Evolutionary conservation across 2,888 invertebrate species (phyloP).

Genomic region (Pseudeuparius sepicola): DNA sequence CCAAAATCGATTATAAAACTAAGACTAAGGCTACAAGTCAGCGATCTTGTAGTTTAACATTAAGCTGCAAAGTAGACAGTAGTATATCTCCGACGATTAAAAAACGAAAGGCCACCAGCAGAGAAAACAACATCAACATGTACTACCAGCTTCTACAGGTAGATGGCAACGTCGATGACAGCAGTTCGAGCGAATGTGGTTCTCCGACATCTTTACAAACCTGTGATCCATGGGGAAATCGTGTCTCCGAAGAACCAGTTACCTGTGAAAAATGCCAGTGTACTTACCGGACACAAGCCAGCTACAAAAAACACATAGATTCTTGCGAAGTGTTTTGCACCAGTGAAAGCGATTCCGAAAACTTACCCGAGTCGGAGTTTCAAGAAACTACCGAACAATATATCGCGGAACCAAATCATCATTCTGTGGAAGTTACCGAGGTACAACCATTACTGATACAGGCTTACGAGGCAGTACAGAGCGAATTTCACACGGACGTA

Average conservation of each 20-base stretch:
- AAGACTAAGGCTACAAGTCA: slow-evolving; percentile 41
- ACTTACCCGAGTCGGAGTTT: slow-evolving; percentile 21
- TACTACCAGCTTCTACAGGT: slow-evolving; percentile 45
- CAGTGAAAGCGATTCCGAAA: slow-evolving; percentile 73
- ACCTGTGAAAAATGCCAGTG: slow-evolving; percentile 82
- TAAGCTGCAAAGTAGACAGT: slow-evolving; percentile 61
- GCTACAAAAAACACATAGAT: slow-evolving; percentile 68
- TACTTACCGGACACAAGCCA: slow-evolving; percentile 72
- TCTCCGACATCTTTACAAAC: slow-evolving; percentile 27
- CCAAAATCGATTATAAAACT: slow-evolving; percentile 37
- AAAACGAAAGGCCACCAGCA: slow-evolving; percentile 47
- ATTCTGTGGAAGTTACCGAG: slow-evolving; percentile 22
- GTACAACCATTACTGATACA: slow-evolving; percentile 31
- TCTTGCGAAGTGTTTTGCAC: slow-evolving; percentile 70
- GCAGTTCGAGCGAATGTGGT: slow-evolving; percentile 43
- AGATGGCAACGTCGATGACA: slow-evolving; percentile 44
- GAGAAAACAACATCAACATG: slow-evolving; percentile 34
- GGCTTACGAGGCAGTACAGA: slow-evolving; percentile 36
- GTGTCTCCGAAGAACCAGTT: slow-evolving; percentile 60
- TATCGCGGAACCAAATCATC: slow-evolving; percentile 7
- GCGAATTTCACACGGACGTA: slow-evolving; percentile 35
- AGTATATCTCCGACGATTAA: slow-evolving; percentile 54
- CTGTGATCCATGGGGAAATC: slow-evolving; percentile 29
- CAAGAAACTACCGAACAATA: slow-evolving; percentile 1
- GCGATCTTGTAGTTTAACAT: slow-evolving; percentile 56